Evolutionary conservation across 2,797 vertebrate genomes (phyloP), one percentile per base, ranked within the genome.

Genomic region (Otolemur crassicaudatus): DNA sequence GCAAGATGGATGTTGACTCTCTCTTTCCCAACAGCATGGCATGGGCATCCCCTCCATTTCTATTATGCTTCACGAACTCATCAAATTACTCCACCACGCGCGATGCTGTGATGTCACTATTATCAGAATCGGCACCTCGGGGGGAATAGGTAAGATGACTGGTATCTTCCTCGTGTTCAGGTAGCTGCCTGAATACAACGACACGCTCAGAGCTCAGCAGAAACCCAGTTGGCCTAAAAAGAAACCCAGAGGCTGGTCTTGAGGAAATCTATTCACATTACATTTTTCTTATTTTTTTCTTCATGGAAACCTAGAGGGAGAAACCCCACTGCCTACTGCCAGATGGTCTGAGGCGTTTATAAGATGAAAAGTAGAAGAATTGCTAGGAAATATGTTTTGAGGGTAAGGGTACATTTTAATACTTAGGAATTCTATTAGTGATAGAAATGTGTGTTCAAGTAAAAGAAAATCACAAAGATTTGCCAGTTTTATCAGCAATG

Each of bases 11-110:
- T 94, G 83, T 87, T 65, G 0, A 95, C 63, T 87, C 95, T 94
- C 86, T 94, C 75, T 92, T 90, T 97, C 72, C 96, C 94, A 49
- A 72, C 97, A 99, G 99, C 99, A 99, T 0, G 99, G 99, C 23
- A 99, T 99, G 99, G 99, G 99, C 4, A 98, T 99, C 77, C 99
- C 99, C n/a, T 99, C 99, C 81, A 99, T 99, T 96, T 99, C 99
- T 89, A 99, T 99, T 93, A 99, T 99, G 99, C 98, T 99, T 73
- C 99, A 99, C 0, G 99, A 99, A 97, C 99, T 99, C 82, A 99
- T 99, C 98, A 99, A 99, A 96, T 99, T 99, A 97, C 98, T 99
- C 96, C 98, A 99, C 98, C 99, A 99, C 0, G 99, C 99, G n/a
- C 98, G 98, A 43, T 99, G 99, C 97, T 79, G 81, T 17, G 99